Evolutionary conservation across 2,888 invertebrate genomes (phyloP), one percentile per base, ranked within the genome.

Genomic region (Bruchidius siliquastri): DNA sequence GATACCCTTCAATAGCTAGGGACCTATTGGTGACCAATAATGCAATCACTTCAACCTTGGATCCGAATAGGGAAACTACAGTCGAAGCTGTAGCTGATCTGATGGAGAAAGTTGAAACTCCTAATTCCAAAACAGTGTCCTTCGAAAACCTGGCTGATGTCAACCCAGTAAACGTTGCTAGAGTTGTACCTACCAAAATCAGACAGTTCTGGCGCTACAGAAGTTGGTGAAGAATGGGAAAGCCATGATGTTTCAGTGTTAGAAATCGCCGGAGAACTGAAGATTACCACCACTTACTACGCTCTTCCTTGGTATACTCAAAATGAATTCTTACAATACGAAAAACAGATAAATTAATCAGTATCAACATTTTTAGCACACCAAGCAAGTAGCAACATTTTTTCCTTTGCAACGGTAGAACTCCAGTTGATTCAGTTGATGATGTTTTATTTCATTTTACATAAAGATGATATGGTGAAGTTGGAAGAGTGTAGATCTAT

Each of bases 251-350:
- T 67, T 26, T 67, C 89, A 26, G 70, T 78, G 21, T 67, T 78
- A 13, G 75, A 77, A 71, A 79, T 77, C 20, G 74, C 80, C 10
- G n/a, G 18, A 0, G 81, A 89, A 30, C 88, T 92, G 0, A 93
- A 94, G 85, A 96, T 0, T 94, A 94, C 79, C 79, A 96, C 96
- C 0, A 96, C 96, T 94, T 81, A 96, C 96, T 13, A 96, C 96
- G 0, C 93, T 96, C 74, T 95, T 95, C 83, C 94, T 94, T 0
- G 95, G 96, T 76, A 76, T 76, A 49, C 74, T 66, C 67, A 75
- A 76, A 72, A 72, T 74, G 21, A 84, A 83, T 70, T 79, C 73
- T 67, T 86, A 86, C 76, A 87, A 86, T 72, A 87, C 87, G 2
- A 85, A 87, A 67, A 83, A 79, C 70, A 80, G 87, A 22, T 79